Evolutionary conservation across 1,140 invertebrate species (phyloP), one percentile per base, ranked within the genome.

Genomic region (Drepana arcuata): DNA sequence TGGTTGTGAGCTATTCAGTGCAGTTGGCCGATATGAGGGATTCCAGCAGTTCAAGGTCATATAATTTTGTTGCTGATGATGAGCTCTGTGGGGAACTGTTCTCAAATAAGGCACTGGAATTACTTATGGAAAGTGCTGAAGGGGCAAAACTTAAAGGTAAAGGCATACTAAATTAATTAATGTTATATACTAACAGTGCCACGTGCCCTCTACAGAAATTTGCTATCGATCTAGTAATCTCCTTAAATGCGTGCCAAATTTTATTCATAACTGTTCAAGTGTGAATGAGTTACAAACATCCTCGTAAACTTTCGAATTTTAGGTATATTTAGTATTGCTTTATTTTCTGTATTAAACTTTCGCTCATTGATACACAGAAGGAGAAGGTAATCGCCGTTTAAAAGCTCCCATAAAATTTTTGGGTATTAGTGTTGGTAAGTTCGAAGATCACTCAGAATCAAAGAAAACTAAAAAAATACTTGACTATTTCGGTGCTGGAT

Each of bases 361-460:
- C n/a, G n/a, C n/a, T n/a, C n/a, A n/a, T n/a, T n/a, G n/a, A n/a
- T n/a, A n/a, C n/a, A n/a, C 51, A 81, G 77, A 66, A 48, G 44
- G 39, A 11, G 72, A 75, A 42, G 21, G 28, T n/a, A 68, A 85
- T 14, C 63, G 72, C 27, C 78, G 56, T 15, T 54, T 87, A 1
- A 81, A 86, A 48, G 84, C 86, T 39, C 84, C 87, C 1, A 87
- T 95, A 10, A 87, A 87, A 38, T 91, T 88, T 66, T 72, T 95
- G 5, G 90, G 92, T 3, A 80, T 95, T 1, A 91, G 91, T 48
- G 92, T 90, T 11, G 88, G 90, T 1, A 95, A 95, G 75, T 95
- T 95, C 83, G 84, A 90, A 55, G 85, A 89, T 45, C 72, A 69
- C 14, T 50, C 58, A 14, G 73, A 84, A 5, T 68, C 63, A 26